Conservation (phyloP, 2,113 vertebrate genomes). For the Callocephalon fimbriatum region DNA sequence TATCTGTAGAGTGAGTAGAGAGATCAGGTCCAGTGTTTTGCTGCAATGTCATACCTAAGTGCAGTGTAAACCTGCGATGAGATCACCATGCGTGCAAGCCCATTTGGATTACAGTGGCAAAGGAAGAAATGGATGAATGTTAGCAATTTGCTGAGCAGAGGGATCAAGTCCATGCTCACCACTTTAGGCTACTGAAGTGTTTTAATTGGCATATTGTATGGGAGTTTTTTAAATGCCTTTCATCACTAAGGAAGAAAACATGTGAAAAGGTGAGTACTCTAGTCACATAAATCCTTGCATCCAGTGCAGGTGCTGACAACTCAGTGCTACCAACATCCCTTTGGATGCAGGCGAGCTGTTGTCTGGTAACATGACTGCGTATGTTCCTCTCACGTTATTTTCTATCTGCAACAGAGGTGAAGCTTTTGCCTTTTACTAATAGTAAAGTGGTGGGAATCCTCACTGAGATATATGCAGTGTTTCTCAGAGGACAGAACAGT, state of each 20-base stretch:
- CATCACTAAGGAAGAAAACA: background rate
- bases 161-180: background rate
- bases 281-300: background rate
- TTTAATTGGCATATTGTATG: background rate
- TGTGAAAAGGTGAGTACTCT: background rate
- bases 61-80: background rate
- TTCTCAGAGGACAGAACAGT: background rate
- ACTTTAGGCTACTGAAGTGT: accelerated
- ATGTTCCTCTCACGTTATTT: background rate
- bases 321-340: background rate
- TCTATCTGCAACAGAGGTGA: background rate
- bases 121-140: background rate
- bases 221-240: background rate
- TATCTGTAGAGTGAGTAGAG: background rate
- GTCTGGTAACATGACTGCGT: accelerated
- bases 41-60: background rate
- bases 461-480: conserved; percentile 10
- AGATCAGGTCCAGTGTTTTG: background rate
- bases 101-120: background rate
- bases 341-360: background rate
- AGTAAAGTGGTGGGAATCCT: background rate
- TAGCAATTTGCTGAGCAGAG: background rate
- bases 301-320: background rate
- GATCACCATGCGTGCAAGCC: background rate
- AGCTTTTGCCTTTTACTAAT: background rate